Percentiles rank a stretch among this genome's conserved stretches.
Conservation (phyloP, 2,888 invertebrate species). For the Pristionchus fissidentatus region DNA sequence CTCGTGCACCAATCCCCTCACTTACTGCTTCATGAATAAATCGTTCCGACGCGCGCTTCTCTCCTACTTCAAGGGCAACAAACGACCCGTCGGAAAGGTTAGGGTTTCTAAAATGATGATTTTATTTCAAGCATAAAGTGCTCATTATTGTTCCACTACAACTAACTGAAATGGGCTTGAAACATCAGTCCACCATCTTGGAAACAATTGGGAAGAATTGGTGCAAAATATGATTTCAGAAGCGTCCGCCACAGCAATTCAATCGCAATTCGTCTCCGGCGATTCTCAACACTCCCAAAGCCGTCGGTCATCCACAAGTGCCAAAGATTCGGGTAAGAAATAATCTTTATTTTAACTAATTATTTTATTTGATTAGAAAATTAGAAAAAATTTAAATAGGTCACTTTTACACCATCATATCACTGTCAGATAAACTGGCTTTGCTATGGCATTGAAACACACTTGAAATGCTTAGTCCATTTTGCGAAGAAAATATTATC, state of each 20-base stretch:
- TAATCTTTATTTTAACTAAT: not conserved
- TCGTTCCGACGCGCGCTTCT: slow-evolving; percentile 62
- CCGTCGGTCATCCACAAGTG: not conserved
- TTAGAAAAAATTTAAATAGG: no score
- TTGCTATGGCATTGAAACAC: no score
- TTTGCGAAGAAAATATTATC: not conserved
- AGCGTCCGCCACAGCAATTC: not conserved
- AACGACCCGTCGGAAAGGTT: not conserved
- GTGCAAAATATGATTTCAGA: not conserved
- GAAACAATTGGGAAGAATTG: not conserved
- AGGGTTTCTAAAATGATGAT: not conserved
- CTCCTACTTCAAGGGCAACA: slow-evolving; percentile 55
- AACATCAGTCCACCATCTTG: not conserved
- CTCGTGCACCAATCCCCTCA: slow-evolving; percentile 84
- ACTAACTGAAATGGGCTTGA: not conserved
- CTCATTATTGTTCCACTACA: not conserved
- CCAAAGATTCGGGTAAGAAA: slow-evolving; percentile 14
- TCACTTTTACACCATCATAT: no score
- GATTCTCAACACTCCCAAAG: not conserved
- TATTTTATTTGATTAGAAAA: not conserved
- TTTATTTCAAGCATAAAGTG: not conserved
- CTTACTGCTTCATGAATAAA: slow-evolving; percentile 92
- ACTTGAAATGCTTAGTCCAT: not conserved
- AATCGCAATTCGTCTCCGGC: slow-evolving; percentile 17
- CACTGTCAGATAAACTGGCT: no score